Evolutionary conservation across 2,888 invertebrate genomes (phyloP), one percentile per base, ranked within the genome.

Genomic region (Dyspetes luteomarginatus): DNA sequence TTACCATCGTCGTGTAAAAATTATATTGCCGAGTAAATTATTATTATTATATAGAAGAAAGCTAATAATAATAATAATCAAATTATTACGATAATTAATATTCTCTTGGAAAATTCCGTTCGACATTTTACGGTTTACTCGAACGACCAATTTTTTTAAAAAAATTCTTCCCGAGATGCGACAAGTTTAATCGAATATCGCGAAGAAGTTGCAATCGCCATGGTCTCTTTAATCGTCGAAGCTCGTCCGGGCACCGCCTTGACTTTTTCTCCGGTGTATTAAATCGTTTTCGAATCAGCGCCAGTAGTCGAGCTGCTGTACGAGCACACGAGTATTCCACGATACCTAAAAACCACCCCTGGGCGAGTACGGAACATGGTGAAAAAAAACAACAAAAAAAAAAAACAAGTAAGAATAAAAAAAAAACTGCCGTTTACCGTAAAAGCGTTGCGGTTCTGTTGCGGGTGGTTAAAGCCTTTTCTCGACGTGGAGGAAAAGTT

Each of bases 401-500:
- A 52, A 5, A 2, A 19, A 56, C 28, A 4, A 30, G 24, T 28
- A 48, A 60, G 17, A 52, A 36, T 45, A 43, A 62, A 71, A 41
- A 17, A 41, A 55, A 62, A 58, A 64, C 22, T 52, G 43, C 60
- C 43, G 65, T 30, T 60, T 75, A 67, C 26, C 65, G 65, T 24
- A 43, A 62, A 58, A 50, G 24, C 68, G 56, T 43, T 41, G 64
- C 58, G 79, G 71, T 71, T 75, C 41, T 50, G 58, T 80, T 24
- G 58, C 48, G 65, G 75, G 69, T 71, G 65, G 75, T 69, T 58
- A 65, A 41, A 71, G 71, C 65, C 79, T 65, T 71, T 62, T 71
- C n/a, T n/a, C 58, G 58, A 65, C 65, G 24, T 60, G 17, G 65
- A 19, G 36, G 22, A 30, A 52, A 80, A 75, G 65, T 65, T 80